Evolutionary conservation across 1,140 invertebrate genomes (phyloP).

Genomic region (Tetranychus cinnabarinus): DNA sequence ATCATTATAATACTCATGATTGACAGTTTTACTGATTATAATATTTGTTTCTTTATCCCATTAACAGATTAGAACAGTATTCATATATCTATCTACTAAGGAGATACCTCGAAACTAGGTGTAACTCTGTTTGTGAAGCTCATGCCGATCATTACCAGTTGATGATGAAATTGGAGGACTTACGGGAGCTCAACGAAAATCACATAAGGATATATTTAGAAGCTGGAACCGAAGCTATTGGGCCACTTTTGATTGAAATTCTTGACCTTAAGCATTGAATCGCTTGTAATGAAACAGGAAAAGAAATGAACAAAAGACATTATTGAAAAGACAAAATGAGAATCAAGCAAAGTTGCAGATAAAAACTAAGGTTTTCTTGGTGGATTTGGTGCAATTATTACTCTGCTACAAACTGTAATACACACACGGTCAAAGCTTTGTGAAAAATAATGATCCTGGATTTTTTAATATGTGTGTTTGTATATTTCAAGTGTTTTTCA

Average conservation of each 20-base stretch:
- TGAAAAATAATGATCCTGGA: no score
- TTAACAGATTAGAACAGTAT: conserved; percentile 57
- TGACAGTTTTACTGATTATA: conserved; percentile 31
- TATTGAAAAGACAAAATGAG: no score
- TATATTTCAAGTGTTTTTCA: no score
- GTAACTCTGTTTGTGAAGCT: conserved; percentile 48
- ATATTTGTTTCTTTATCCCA: conserved; percentile 53
- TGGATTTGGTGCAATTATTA: no score
- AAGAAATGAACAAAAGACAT: no score
- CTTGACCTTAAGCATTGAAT: conserved; percentile 37
- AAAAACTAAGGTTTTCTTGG: no score
- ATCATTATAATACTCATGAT: not conserved
- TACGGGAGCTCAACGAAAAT: conserved; percentile 58
- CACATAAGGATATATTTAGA: conserved; percentile 66
- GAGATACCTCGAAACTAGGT: conserved; percentile 53
- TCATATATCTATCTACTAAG: conserved; percentile 66
- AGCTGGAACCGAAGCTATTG: conserved; percentile 63
- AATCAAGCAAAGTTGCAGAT: no score
- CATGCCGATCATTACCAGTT: conserved; percentile 58
- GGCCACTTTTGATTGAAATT: conserved; percentile 73
- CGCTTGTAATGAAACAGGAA: no score
- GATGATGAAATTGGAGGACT: conserved; percentile 61
- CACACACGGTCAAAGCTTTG: no score
- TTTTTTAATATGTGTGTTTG: no score
- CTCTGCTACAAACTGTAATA: no score